phyloP scores from a whole-genome alignment of 2,797 vertebrate species.

The Xyrichtys novacula region DNA sequence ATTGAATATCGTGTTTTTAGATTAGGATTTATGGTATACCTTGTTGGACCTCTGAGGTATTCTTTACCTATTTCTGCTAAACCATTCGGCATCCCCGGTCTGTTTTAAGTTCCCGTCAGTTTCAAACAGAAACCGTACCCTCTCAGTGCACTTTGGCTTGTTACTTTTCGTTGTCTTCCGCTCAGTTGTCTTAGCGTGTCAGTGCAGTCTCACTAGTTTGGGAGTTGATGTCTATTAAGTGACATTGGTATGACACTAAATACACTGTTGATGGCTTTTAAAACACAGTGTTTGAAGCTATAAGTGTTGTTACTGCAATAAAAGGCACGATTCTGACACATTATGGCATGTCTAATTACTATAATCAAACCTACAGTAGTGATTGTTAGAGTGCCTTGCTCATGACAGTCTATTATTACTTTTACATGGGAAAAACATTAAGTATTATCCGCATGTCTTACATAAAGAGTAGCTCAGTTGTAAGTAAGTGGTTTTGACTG shows the following conservation, averaged over 20 bases:
- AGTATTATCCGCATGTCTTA: neutral
- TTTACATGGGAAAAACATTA: neutral
- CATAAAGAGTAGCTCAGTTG: conserved; percentile 3
- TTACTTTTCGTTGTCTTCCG: neutral
- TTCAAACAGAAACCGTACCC: neutral
- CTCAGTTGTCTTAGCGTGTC: neutral
- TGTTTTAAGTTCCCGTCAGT: neutral
- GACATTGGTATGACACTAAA: conserved; percentile 2
- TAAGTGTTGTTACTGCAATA: conserved; percentile 6
- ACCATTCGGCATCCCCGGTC: no score
- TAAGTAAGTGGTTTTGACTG: conserved; percentile 25
- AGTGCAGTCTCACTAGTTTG: neutral
- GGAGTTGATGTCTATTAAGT: conserved; percentile 15
- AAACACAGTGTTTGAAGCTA: neutral
- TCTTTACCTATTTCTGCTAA: no score
- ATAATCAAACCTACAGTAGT: neutral
- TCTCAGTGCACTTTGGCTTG: neutral
- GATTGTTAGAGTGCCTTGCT: neutral
- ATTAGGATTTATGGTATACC: no score
- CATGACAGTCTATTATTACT: neutral
- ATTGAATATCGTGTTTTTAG: no score
- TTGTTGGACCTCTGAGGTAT: no score
- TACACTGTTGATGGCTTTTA: conserved; percentile 9
- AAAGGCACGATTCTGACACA: neutral
- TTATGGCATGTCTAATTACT: neutral